Evolutionary conservation across 2,797 vertebrate genomes (phyloP).

Genomic region (Leptatherina wallacei): DNA sequence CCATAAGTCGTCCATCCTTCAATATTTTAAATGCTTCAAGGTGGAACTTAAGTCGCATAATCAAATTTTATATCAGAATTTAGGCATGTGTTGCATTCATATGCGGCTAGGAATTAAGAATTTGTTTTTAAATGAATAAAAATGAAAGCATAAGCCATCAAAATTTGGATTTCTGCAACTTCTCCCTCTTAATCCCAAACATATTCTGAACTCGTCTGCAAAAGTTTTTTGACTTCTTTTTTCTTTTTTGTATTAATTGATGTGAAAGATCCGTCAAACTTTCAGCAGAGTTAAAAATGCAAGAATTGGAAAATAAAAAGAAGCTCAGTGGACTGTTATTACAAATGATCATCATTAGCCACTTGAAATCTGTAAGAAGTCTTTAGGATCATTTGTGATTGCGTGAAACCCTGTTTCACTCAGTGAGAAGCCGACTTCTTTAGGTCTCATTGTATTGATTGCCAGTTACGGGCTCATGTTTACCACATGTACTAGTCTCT

Average conservation of each 20-base stretch:
- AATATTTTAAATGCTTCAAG: not conserved
- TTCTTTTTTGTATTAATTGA: too few relatives aligned
- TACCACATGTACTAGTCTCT: conserved; percentile 7
- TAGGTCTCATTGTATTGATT: conserved; percentile 14
- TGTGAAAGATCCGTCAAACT: too few relatives aligned
- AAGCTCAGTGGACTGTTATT: not conserved
- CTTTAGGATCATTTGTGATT: conserved; percentile 1
- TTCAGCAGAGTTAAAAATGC: not conserved
- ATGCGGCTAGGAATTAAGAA: not conserved
- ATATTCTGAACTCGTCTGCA: too few relatives aligned
- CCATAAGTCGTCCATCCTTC: not conserved
- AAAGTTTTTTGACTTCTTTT: too few relatives aligned
- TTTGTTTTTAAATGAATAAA: too few relatives aligned
- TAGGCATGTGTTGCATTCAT: not conserved
- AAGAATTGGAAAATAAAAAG: not conserved
- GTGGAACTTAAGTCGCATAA: not conserved
- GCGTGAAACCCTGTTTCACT: not conserved
- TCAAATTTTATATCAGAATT: not conserved
- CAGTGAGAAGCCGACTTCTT: not conserved
- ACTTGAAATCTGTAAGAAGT: not conserved
- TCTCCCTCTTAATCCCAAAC: too few relatives aligned
- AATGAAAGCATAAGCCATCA: too few relatives aligned
- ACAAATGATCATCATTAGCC: not conserved
- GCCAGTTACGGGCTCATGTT: conserved; percentile 11
- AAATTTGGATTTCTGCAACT: too few relatives aligned